Conservation (phyloP, 2,797 vertebrate genomes). For the Helarctos malayanus region DNA sequence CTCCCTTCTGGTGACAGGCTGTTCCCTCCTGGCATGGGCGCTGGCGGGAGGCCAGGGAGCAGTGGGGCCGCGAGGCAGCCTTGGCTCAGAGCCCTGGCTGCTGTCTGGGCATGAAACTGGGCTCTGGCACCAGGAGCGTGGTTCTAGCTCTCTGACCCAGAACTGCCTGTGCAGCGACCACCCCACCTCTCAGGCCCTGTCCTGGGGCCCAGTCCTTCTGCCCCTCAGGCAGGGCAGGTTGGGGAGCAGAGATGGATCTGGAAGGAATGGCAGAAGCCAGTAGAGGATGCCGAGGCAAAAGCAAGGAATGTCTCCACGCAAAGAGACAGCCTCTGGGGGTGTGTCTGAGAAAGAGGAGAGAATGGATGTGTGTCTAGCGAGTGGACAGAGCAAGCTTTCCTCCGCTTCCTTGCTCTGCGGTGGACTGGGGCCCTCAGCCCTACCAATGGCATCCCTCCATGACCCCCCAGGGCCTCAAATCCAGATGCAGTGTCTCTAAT, state of each 20-base stretch:
- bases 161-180: neutral
- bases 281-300: neutral
- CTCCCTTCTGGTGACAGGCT: neutral
- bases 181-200: neutral
- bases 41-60: constrained; percentile 55
- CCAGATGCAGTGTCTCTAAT: neutral
- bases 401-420: neutral
- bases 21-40: constrained; percentile 1
- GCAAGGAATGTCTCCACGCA: neutral
- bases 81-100: neutral
- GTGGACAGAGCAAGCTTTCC: neutral
- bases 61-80: neutral
- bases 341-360: neutral
- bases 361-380: neutral
- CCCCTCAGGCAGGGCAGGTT: neutral
- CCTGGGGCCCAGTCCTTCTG: neutral
- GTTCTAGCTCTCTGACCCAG: constrained; percentile 55
- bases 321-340: neutral
- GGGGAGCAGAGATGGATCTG: neutral
- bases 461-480: neutral
- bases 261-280: neutral
- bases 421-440: neutral
- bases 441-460: neutral
- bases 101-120: constrained; percentile 44
- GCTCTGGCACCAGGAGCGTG: neutral